Evolutionary conservation across 2,797 vertebrate species (phyloP).

Genomic region (Gambelia wislizenii): DNA sequence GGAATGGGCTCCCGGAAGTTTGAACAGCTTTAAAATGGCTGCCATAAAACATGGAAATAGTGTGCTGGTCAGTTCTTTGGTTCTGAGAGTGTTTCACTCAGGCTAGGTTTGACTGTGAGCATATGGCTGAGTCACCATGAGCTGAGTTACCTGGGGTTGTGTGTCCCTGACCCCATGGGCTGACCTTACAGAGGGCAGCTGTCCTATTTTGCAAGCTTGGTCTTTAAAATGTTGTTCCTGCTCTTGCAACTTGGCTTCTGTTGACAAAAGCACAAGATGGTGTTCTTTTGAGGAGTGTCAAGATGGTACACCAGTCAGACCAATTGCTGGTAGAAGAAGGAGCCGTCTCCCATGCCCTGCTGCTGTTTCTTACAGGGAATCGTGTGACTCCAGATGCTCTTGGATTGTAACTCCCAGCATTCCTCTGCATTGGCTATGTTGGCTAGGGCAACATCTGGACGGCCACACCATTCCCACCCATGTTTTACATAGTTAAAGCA

Average conservation of each 20-base stretch:
- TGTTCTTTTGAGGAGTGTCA: background rate
- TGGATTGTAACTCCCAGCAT: no score
- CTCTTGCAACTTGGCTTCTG: background rate
- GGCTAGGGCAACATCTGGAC: no score
- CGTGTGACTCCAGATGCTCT: no score
- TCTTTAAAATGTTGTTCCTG: background rate
- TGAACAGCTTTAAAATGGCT: background rate
- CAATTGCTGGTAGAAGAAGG: background rate
- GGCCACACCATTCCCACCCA: no score
- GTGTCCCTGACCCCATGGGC: background rate
- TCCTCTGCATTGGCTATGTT: no score
- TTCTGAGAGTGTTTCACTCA: no score
- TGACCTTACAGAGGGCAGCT: background rate
- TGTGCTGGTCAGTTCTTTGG: no score
- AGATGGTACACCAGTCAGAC: background rate
- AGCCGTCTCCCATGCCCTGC: background rate
- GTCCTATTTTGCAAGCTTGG: background rate
- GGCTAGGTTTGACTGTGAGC: no score
- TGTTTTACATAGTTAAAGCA: no score
- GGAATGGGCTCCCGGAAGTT: background rate
- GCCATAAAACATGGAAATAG: background rate
- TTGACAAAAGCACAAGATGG: background rate
- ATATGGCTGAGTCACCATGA: background rate
- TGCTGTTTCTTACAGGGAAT: background rate
- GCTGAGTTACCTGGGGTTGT: background rate